Conservation (phyloP, 37 sponge, comb jelly and placozoan species). For the Geodia barretti region DNA sequence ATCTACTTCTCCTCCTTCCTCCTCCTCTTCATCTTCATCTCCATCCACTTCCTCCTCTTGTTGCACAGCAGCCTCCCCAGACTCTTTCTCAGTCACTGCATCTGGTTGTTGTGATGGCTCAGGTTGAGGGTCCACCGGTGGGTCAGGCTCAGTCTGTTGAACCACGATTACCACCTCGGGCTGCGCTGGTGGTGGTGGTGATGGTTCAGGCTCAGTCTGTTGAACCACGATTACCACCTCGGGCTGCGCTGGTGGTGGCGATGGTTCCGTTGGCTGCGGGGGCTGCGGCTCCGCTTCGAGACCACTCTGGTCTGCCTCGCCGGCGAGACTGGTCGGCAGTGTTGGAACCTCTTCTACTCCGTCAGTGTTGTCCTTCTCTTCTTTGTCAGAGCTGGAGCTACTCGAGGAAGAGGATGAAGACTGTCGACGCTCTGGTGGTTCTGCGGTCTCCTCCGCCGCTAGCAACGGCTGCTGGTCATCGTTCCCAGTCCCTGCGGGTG, state of each 20-base stretch:
- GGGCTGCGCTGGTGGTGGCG: neutral
- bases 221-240: no score
- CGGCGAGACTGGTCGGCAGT: neutral
- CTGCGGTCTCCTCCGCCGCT: slow-evolving; percentile 11
- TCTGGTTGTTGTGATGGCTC: slow-evolving; percentile 8
- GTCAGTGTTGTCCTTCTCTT: slow-evolving; percentile 5
- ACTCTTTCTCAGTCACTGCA: neutral
- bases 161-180: no score
- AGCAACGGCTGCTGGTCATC: neutral
- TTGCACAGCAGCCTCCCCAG: neutral
- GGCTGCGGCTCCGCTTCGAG: neutral
- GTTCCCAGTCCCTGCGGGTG: slow-evolving; percentile 1
- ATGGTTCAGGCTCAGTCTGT: slow-evolving; percentile 6
- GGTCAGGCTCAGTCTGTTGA: slow-evolving; percentile 8
- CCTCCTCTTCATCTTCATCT: neutral
- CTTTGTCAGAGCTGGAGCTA: neutral
- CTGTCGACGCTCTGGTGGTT: neutral
- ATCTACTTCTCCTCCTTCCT: neutral
- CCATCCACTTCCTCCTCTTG: neutral
- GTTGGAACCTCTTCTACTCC: neutral
- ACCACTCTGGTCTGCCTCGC: neutral
- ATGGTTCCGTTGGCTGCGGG: neutral
- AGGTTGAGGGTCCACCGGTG: neutral
- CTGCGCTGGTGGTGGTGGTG: neutral
- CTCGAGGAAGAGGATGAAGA: neutral